phyloP scores from a whole-genome alignment of 2,113 vertebrate genomes.

The Phylloscopus whistleri region DNA sequence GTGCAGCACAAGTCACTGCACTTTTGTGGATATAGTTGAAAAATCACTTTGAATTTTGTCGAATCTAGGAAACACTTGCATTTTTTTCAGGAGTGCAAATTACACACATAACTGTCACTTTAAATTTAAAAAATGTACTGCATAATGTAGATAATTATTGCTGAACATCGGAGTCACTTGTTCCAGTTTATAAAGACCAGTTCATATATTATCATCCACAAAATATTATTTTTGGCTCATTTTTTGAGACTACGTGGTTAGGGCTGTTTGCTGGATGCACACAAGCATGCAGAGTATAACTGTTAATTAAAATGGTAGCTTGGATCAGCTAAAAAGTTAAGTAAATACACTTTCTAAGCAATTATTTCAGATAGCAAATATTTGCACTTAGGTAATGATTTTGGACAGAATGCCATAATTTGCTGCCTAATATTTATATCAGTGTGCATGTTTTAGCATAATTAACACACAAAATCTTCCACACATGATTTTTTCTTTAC shows the following conservation, averaged over 20 bases:
- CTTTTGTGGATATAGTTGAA: neutral
- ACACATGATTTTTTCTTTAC: neutral
- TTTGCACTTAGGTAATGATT: neutral
- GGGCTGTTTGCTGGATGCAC: neutral
- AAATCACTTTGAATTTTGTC: neutral
- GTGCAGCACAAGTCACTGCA: neutral
- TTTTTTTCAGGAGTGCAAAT: neutral
- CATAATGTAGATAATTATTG: neutral
- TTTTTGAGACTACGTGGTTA: neutral
- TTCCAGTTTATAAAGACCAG: neutral
- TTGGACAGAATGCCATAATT: neutral
- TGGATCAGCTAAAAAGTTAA: neutral
- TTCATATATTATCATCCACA: neutral
- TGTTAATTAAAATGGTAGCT: neutral
- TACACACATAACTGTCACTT: neutral
- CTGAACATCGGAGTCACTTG: neutral
- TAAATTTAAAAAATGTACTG: neutral
- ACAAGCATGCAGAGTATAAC: neutral
- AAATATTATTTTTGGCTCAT: neutral
- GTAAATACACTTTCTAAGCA: slow-evolving; percentile 33
- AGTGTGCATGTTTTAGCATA: slow-evolving; percentile 42
- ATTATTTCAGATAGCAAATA: slow-evolving; percentile 44
- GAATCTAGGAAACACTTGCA: neutral
- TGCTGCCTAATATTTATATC: slow-evolving; percentile 31
- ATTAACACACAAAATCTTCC: neutral